phyloP scores from a whole-genome alignment of 1,140 invertebrate species.

The Drosophila littoralis region DNA sequence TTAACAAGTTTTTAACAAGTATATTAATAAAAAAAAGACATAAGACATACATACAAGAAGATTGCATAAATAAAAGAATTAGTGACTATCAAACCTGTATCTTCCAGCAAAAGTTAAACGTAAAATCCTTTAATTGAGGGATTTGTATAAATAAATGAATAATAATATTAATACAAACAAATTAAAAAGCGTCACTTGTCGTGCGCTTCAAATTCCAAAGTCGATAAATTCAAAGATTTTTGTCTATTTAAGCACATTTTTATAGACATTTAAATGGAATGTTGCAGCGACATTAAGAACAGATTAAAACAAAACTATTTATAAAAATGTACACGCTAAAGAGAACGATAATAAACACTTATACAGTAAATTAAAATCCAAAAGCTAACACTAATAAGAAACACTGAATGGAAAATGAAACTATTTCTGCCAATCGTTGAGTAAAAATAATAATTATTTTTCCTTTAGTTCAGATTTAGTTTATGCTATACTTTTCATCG shows the following conservation, averaged over 20 bases:
- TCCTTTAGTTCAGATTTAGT: neutral
- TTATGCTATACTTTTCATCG: neutral
- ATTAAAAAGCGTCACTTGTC: slow-evolving; percentile 36
- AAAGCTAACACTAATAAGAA: slow-evolving; percentile 31
- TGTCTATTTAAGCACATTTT: slow-evolving; percentile 83
- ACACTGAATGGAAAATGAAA: slow-evolving; percentile 34
- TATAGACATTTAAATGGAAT: slow-evolving; percentile 74
- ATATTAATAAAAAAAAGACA: slow-evolving; percentile 41
- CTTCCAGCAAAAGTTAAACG: slow-evolving; percentile 83
- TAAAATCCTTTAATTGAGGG: slow-evolving; percentile 65
- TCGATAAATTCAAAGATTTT: slow-evolving; percentile 73
- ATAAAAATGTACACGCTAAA: slow-evolving; percentile 81
- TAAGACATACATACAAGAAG: slow-evolving; percentile 35
- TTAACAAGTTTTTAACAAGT: slow-evolving; percentile 51
- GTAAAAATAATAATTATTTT: slow-evolving; percentile 8
- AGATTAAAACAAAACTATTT: slow-evolving; percentile 61
- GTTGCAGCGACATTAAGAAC: slow-evolving; percentile 36
- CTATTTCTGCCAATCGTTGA: slow-evolving; percentile 44
- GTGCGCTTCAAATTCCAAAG: slow-evolving; percentile 26
- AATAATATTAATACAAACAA: slow-evolving; percentile 53
- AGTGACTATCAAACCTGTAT: slow-evolving; percentile 85
- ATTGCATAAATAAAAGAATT: slow-evolving; percentile 80
- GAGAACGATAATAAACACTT: slow-evolving; percentile 78
- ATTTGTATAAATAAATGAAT: slow-evolving; percentile 66
- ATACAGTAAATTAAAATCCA: slow-evolving; percentile 66